Base-by-base conservation (phyloP, 2,113 vertebrate species). In the Lates calcarifer region DNA sequence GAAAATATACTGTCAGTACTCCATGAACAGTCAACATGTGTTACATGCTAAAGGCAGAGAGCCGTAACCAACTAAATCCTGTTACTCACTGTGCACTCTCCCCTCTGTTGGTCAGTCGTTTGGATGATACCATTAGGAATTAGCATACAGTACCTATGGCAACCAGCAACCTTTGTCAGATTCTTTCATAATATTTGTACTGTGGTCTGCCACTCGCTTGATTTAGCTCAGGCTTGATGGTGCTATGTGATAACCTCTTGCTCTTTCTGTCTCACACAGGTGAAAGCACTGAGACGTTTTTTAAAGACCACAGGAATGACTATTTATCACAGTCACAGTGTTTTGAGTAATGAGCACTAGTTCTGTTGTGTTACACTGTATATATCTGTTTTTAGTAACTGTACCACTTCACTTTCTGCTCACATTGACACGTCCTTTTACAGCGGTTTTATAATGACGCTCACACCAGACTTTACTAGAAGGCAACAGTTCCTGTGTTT, bases 71-170 rank as follows among this genome's bases (percentile, higher is more conserved):
- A 81, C 77, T 84, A 79, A 89, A 90, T 83, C 72, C 61, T 83
- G 73, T 85, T 85, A 79, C 78, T 87, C 86, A 77, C 66, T 18
- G 41, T 68, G 57, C 71, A 35, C 78, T 14, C 57, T 72, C 74
- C 31, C 56, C 70, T 67, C 78, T 69, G 65, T 81, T 66, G 79
- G 77, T 49, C 82, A 81, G 78, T 69, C 66, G 49, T 71, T 82
- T 74, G 85, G 85, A 88, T 93, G 90, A 94, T 88, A 92, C 89
- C 91, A 94, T 93, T 94, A 92, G 81, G 80, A 94, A 95, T 95
- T 95, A 95, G 92, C 94, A 95, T 95, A 94, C 89, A 91, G 94
- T 95, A 94, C 93, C 95, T 95, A 95, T 95, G 94, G 95, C 94
- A 95, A 95, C 95, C 85, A 33, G 79, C 93, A 95, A 95, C 94